Conservation (phyloP, 2,888 invertebrate species). For the Pseudanteris insignis region DNA sequence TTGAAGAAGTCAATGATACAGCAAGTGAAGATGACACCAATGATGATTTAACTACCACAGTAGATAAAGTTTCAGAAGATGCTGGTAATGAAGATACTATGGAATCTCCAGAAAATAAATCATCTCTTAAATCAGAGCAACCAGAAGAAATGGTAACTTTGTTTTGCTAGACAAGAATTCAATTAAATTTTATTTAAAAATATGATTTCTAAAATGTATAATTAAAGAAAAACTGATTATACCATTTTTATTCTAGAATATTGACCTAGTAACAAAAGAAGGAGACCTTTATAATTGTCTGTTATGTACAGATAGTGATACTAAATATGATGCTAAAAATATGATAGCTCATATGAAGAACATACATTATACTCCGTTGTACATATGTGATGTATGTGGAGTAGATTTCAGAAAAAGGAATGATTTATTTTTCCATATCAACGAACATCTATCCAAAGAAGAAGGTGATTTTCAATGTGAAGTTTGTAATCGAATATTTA, state of each 20-base stretch:
- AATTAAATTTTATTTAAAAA: background rate
- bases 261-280: constrained; percentile 55
- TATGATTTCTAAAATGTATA: background rate
- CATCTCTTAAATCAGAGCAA: constrained; percentile 9
- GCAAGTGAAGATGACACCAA: constrained; percentile 17
- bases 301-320: constrained; percentile 67
- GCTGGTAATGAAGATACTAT: background rate
- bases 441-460: constrained; percentile 72
- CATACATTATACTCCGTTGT: constrained; percentile 72
- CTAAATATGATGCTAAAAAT: constrained; percentile 69
- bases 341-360: constrained; percentile 73
- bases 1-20: constrained; percentile 25
- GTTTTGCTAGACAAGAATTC: background rate
- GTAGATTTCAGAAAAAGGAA: constrained; percentile 72
- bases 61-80: constrained; percentile 3
- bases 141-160: constrained; percentile 6
- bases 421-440: constrained; percentile 74
- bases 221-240: background rate
- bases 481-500: constrained; percentile 72
- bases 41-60: constrained; percentile 4
- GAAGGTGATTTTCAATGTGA: constrained; percentile 75
- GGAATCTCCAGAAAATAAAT: constrained; percentile 9
- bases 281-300: constrained; percentile 70
- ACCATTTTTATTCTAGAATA: constrained; percentile 17
- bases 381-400: constrained; percentile 78